Evolutionary conservation across 1,140 invertebrate species (phyloP).

Genomic region (Limonius californicus): DNA sequence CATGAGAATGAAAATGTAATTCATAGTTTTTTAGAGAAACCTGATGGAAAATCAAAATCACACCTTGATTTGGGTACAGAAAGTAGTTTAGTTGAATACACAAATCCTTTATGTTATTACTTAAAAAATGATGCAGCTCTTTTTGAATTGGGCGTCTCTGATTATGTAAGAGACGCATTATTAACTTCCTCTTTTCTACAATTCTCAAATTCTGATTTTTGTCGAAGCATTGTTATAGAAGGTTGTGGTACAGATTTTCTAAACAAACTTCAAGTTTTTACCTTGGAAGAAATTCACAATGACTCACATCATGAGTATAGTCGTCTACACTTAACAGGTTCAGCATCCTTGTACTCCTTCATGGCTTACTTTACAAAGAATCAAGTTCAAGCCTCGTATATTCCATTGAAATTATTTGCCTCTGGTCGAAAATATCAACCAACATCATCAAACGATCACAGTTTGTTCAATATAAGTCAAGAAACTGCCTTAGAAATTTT

Average conservation of each 20-base stretch:
- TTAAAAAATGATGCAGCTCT: constrained; percentile 58
- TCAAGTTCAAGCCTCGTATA: constrained; percentile 49
- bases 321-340: constrained; percentile 62
- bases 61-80: constrained; percentile 58
- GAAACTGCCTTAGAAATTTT: constrained; percentile 58
- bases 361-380: constrained; percentile 62
- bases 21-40: constrained; percentile 46
- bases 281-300: constrained; percentile 52
- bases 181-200: constrained; percentile 50
- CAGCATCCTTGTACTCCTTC: constrained; percentile 58
- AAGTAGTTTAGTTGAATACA: constrained; percentile 55
- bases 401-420: constrained; percentile 61
- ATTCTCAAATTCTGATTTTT: constrained; percentile 65
- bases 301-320: constrained; percentile 46
- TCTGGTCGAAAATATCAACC: constrained; percentile 61
- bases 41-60: constrained; percentile 38
- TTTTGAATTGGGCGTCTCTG: constrained; percentile 60
- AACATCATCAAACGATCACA: constrained; percentile 34
- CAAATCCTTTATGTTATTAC: constrained; percentile 57
- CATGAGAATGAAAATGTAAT: constrained; percentile 46
- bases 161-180: constrained; percentile 52
- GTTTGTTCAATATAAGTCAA: constrained; percentile 61
- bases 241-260: constrained; percentile 59
- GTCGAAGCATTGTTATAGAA: constrained; percentile 63
- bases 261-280: constrained; percentile 52